Evolutionary conservation across 2,797 vertebrate genomes (phyloP).

Genomic region (Falco concolor): DNA sequence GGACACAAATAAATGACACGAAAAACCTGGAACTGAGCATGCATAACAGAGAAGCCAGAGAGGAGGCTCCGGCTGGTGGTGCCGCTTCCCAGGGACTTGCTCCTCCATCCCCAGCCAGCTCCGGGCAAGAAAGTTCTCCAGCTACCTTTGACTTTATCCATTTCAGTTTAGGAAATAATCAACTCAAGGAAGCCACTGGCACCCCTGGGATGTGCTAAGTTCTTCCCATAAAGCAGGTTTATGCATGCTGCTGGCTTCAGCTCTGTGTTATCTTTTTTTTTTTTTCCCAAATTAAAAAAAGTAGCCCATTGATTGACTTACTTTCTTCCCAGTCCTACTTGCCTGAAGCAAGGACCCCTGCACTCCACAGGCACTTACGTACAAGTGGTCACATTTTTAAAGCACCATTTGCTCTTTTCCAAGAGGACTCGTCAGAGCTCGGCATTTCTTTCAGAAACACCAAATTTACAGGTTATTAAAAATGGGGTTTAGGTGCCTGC

Average conservation of each 20-base stretch:
- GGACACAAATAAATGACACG: background rate
- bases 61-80: background rate
- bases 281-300: background rate
- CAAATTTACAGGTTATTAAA: background rate
- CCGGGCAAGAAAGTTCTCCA: background rate
- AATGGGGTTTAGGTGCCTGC: background rate
- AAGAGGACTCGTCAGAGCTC: background rate
- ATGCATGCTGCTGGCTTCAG: background rate
- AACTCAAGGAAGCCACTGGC: background rate
- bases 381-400: background rate
- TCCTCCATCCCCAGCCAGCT: background rate
- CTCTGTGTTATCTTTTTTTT: background rate
- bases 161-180: background rate
- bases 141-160: background rate
- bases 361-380: background rate
- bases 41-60: constrained; percentile 47
- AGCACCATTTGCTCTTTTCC: background rate
- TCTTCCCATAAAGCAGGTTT: background rate
- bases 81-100: background rate
- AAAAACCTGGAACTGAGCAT: constrained; percentile 38
- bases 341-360: background rate
- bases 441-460: background rate
- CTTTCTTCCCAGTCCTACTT: background rate
- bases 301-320: background rate
- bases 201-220: background rate